Conservation (phyloP, 2,797 vertebrate genomes). For the Epinephelus awoara region DNA sequence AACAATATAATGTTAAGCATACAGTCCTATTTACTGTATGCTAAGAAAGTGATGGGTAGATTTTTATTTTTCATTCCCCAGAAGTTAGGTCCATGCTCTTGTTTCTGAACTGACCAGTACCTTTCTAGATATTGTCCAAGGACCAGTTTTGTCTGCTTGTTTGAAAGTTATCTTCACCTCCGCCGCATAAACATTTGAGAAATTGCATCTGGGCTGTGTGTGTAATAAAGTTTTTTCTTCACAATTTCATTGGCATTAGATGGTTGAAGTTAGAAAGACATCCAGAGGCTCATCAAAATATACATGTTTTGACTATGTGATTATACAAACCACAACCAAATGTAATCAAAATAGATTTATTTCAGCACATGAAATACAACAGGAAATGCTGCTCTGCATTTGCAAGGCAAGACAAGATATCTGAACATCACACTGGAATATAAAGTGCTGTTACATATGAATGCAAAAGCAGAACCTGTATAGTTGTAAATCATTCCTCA, state of each 20-base stretch:
- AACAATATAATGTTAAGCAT: neutral
- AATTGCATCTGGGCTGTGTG: neutral
- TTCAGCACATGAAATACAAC: neutral
- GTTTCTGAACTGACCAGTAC: neutral
- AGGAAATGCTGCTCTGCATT: neutral
- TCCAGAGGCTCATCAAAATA: neutral
- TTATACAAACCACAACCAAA: neutral
- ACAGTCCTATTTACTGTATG: neutral
- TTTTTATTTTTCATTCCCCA: neutral
- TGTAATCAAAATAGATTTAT: neutral
- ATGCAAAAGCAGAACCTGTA: neutral
- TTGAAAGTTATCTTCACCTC: neutral
- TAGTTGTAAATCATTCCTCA: no score
- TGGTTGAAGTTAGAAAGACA: neutral
- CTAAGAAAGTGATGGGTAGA: neutral
- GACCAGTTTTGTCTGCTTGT: neutral
- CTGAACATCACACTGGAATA: neutral
- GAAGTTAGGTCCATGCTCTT: neutral
- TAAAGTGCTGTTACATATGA: conserved; percentile 1
- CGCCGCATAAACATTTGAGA: neutral
- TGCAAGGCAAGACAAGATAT: neutral
- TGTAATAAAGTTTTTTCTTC: neutral
- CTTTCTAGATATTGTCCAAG: neutral
- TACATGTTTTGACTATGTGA: neutral
- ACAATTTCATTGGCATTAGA: neutral